These are phyloP conservation scores for Agrochola litura DNA, from an alignment of 2,888 invertebrate genomes.

Conservation along the genomic window DNA sequence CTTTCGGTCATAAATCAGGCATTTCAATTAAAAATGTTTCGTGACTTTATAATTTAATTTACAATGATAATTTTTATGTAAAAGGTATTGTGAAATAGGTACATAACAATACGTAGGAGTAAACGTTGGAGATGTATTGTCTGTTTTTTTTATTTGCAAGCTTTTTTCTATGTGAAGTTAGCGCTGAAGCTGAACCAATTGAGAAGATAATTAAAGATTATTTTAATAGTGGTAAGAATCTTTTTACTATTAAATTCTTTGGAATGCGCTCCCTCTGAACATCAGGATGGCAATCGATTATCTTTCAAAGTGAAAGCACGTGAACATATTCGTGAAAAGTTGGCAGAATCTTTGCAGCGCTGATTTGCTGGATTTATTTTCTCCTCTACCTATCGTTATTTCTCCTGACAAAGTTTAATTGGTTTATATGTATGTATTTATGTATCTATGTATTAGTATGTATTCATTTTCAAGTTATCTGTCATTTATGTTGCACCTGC, in stretches of 20 bases:
- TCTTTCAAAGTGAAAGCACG: too few species aligned
- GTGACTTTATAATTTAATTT: slow-evolving; percentile 30
- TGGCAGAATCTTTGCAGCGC: too few species aligned
- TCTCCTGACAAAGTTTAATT: too few species aligned
- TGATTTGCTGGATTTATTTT: too few species aligned
- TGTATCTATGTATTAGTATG: too few species aligned
- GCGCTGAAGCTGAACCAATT: background rate
- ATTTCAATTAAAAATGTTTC: slow-evolving; percentile 56
- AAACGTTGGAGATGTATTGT: slow-evolving; percentile 40
- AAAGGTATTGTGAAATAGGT: slow-evolving; percentile 10
- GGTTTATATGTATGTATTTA: too few species aligned
- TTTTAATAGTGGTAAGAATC: slow-evolving; percentile 50
- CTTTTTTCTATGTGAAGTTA: slow-evolving; percentile 1
- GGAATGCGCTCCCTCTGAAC: too few species aligned
- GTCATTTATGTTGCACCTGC: too few species aligned
- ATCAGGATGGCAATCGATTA: too few species aligned
- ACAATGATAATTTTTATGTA: slow-evolving; percentile 7
- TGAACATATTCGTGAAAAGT: too few species aligned
- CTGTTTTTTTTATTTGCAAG: slow-evolving; percentile 28
- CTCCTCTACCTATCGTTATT: too few species aligned
- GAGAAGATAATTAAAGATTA: slow-evolving; percentile 33
- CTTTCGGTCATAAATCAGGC: slow-evolving; percentile 39
- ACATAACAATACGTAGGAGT: background rate
- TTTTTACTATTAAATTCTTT: background rate
- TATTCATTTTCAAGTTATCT: too few species aligned